These are phyloP conservation scores for Darevskia mixta DNA, from an alignment of 2,797 vertebrate genomes.

Conservation along the genomic window DNA sequence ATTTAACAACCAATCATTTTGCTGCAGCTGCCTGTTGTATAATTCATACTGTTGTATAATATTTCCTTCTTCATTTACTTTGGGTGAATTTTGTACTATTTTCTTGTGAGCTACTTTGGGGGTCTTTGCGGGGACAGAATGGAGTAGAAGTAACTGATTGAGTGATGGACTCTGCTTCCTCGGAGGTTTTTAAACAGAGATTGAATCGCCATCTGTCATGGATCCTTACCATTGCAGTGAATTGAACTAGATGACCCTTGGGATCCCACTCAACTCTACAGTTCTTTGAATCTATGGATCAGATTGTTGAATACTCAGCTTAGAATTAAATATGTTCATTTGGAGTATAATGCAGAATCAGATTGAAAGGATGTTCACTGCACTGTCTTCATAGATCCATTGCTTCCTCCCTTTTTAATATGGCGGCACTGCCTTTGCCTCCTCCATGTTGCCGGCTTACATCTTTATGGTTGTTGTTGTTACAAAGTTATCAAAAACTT, in stretches of 20 bases:
- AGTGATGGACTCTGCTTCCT: too few species aligned
- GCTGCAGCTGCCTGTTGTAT: too few species aligned
- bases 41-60: background rate
- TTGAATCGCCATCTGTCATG: too few species aligned
- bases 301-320: background rate
- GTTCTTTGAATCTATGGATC: too few species aligned
- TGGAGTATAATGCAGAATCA: constrained; percentile 15
- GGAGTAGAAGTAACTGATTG: too few species aligned
- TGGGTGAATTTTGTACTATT: background rate
- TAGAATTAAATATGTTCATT: constrained; percentile 19
- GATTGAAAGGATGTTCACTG: constrained; percentile 24
- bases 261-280: too few species aligned
- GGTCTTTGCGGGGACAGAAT: too few species aligned
- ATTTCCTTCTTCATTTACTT: background rate
- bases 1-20: background rate
- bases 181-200: too few species aligned
- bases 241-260: too few species aligned
- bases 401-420: background rate
- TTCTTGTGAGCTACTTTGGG: background rate
- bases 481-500: background rate
- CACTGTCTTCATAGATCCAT: background rate
- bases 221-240: too few species aligned
- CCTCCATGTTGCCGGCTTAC: background rate
- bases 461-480: background rate
- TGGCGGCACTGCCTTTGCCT: background rate